These are phyloP conservation scores for Apostichopus parvimensis DNA, from an alignment of 35 echinoderm and acorn worm species.

Conservation along the genomic window DNA sequence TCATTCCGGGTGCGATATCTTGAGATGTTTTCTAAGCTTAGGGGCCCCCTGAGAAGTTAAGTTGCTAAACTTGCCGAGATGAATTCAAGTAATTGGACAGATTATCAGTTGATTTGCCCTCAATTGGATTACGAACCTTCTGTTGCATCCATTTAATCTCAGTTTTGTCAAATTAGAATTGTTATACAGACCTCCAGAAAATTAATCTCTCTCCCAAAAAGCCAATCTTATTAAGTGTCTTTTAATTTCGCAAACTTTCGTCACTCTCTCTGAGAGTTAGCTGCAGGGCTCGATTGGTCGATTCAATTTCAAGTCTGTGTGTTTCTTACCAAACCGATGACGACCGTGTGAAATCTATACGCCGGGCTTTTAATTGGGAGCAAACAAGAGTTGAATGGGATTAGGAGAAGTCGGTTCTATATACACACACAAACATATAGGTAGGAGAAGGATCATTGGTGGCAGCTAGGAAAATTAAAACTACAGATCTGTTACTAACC, in stretches of 20 bases:
- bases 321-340: constrained; percentile 4
- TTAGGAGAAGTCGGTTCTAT: neutral
- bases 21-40: neutral
- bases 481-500: too few species aligned
- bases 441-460: too few species aligned
- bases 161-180: constrained; percentile 55
- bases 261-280: constrained; percentile 22
- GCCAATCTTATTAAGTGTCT: constrained; percentile 57
- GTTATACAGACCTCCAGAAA: constrained; percentile 56
- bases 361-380: constrained; percentile 30
- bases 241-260: constrained; percentile 57
- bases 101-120: constrained; percentile 37
- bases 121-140: constrained; percentile 54
- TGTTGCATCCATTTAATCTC: constrained; percentile 58
- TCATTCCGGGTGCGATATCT: constrained; percentile 2
- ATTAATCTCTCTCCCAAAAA: constrained; percentile 55
- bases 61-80: constrained; percentile 15
- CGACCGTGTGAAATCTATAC: neutral
- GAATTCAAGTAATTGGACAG: constrained; percentile 49
- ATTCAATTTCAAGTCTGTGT: constrained; percentile 45
- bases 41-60: constrained; percentile 37
- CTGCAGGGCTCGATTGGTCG: constrained; percentile 48
- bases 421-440: neutral
- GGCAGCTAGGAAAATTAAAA: too few species aligned
- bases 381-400: constrained; percentile 4